Percentiles rank a stretch among this genome's conserved stretches.
Conservation (phyloP, 2,113 vertebrate species). For the Pseudonaja textilis region DNA sequence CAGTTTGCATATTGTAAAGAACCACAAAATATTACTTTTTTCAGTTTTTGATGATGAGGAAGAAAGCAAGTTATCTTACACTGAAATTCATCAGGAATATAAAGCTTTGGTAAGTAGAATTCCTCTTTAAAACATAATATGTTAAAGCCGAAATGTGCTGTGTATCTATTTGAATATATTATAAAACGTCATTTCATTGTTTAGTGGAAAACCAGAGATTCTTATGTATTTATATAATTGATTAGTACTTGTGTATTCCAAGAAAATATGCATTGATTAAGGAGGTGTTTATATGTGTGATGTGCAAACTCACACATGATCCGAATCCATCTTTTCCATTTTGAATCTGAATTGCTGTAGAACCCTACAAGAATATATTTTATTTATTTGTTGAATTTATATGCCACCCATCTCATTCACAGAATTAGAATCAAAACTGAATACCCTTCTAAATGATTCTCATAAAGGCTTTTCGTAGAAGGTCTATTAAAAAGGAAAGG, state of each 20-base stretch:
- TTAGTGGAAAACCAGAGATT: neutral
- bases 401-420: neutral
- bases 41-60: constrained; percentile 98
- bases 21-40: constrained; percentile 29
- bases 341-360: neutral
- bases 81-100: constrained; percentile 95
- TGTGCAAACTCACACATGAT: neutral
- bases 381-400: neutral
- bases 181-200: neutral
- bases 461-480: neutral
- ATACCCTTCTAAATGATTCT: neutral
- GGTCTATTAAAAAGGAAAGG: neutral
- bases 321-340: neutral
- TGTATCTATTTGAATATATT: neutral
- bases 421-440: too few species aligned
- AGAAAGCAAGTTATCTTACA: constrained; percentile 95
- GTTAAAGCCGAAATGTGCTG: neutral
- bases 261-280: neutral
- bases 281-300: neutral
- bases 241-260: neutral
- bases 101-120: constrained; percentile 87
- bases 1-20: neutral
- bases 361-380: neutral
- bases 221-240: neutral
- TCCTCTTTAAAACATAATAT: constrained; percentile 3